Evolutionary conservation across 2,113 vertebrate genomes (phyloP).

Genomic region (Pygoscelis antarcticus): DNA sequence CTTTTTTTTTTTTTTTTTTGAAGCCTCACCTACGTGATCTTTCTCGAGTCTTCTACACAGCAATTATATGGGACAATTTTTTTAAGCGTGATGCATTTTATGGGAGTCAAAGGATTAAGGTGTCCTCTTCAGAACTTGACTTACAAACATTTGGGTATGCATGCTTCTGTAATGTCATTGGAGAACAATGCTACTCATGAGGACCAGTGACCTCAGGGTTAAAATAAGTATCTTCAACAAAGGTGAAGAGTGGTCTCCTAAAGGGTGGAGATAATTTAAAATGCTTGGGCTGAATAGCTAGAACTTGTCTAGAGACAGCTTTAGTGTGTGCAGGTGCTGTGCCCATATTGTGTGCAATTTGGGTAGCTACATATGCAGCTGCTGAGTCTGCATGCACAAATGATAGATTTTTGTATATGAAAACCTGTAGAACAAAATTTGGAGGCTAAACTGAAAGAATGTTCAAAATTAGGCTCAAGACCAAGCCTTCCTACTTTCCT

Average conservation of each 20-base stretch:
- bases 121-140: neutral
- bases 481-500: neutral
- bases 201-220: neutral
- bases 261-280: neutral
- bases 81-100: neutral
- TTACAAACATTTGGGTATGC: neutral
- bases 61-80: neutral
- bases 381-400: neutral
- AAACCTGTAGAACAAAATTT: neutral
- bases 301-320: neutral
- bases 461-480: neutral
- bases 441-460: neutral
- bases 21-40: neutral
- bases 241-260: neutral
- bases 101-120: neutral
- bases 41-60: neutral
- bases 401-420: neutral
- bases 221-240: neutral
- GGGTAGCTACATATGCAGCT: neutral
- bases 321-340: neutral
- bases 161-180: neutral
- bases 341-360: neutral
- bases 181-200: neutral
- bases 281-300: neutral
- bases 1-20: neutral